Conservation (phyloP, 2,888 invertebrate genomes). For the Protonemura montana region DNA sequence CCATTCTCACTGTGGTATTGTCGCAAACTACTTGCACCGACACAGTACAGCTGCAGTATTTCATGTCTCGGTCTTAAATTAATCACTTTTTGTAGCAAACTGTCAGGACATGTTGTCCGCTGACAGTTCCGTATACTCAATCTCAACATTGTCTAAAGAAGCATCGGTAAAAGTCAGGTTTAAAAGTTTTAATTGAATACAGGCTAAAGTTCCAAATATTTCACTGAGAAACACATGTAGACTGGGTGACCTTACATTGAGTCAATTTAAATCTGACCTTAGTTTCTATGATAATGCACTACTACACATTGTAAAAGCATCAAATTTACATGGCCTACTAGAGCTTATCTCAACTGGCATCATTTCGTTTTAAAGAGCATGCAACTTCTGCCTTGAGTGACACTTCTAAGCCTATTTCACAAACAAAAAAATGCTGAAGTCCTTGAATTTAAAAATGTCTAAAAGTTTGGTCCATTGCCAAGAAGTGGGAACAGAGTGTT, state of each 20-base stretch:
- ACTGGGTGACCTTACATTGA: background rate
- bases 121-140: background rate
- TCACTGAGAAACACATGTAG: background rate
- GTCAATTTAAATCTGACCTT: background rate
- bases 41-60: slow-evolving; percentile 48
- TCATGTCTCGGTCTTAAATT: slow-evolving; percentile 46
- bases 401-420: background rate
- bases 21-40: slow-evolving; percentile 46
- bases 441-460: background rate
- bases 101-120: background rate
- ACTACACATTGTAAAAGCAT: slow-evolving; percentile 7
- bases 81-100: background rate
- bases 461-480: background rate
- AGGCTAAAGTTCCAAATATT: background rate
- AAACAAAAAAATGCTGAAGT: background rate
- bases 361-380: background rate
- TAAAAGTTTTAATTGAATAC: background rate
- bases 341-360: background rate
- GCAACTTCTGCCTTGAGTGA: background rate
- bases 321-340: no score
- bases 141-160: slow-evolving; percentile 14
- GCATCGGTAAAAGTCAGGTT: background rate
- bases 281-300: background rate
- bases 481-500: background rate
- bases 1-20: slow-evolving; percentile 67